Conservation (phyloP, 2,797 vertebrate genomes). For the Danio aesculapii region DNA sequence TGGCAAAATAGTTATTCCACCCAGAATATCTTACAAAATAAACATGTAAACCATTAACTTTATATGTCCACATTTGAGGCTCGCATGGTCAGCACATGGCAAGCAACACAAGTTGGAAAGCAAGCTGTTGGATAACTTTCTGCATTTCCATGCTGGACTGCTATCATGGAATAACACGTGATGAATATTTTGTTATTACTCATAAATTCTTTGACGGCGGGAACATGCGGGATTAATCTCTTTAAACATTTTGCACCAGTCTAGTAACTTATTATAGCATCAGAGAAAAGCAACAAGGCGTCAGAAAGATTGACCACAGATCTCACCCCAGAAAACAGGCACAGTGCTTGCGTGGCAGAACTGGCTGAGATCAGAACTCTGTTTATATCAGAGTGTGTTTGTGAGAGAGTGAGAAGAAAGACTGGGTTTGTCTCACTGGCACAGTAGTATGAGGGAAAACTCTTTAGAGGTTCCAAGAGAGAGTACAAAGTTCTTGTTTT, state of each 20-base stretch:
- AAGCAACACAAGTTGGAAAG: slow-evolving; percentile 5
- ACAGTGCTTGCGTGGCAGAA: slow-evolving; percentile 52
- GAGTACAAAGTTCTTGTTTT: slow-evolving; percentile 48
- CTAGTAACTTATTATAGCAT: slow-evolving; percentile 44
- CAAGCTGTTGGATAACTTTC: slow-evolving; percentile 10
- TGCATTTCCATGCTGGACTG: slow-evolving; percentile 4
- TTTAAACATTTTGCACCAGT: slow-evolving; percentile 45
- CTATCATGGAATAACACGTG: slow-evolving; percentile 31
- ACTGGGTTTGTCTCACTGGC: slow-evolving; percentile 32
- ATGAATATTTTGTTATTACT: slow-evolving; percentile 28
- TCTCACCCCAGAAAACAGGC: slow-evolving; percentile 37
- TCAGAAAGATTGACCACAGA: slow-evolving; percentile 51
- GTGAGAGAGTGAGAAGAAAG: slow-evolving; percentile 29
- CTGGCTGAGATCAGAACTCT: slow-evolving; percentile 15
- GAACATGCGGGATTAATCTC: slow-evolving; percentile 23
- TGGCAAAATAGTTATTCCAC: background rate
- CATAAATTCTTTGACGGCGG: slow-evolving; percentile 34
- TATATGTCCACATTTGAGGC: background rate
- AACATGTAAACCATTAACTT: background rate
- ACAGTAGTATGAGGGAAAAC: slow-evolving; percentile 8
- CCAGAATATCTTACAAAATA: background rate
- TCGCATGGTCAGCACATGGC: slow-evolving; percentile 34
- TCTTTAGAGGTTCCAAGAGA: slow-evolving; percentile 6
- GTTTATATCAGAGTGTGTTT: slow-evolving; percentile 32
- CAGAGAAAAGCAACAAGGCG: slow-evolving; percentile 43